Evolutionary conservation across 92 coral and sea anemone genomes (phyloP).

Genomic region (Porites lobata): DNA sequence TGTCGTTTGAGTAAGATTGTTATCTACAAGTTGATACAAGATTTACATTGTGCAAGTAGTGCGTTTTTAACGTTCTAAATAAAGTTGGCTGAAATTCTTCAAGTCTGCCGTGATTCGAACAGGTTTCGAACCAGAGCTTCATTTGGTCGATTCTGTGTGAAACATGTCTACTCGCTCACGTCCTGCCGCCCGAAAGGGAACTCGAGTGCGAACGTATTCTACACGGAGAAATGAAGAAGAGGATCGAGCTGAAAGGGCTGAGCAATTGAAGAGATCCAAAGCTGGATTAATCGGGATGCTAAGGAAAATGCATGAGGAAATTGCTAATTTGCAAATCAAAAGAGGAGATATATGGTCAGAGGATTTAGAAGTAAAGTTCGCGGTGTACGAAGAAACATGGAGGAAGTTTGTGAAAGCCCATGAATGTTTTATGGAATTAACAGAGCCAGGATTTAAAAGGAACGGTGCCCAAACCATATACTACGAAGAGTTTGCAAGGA

Average conservation of each 20-base stretch:
- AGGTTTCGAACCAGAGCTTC: conserved; percentile 13
- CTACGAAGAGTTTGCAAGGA: conserved; percentile 31
- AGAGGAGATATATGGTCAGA: conserved; percentile 9
- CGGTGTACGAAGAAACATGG: conserved; percentile 41
- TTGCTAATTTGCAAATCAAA: not conserved
- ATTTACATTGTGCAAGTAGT: too few relatives aligned
- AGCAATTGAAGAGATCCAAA: conserved; percentile 39
- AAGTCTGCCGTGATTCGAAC: too few relatives aligned
- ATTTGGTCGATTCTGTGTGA: not conserved
- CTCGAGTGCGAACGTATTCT: conserved; percentile 30
- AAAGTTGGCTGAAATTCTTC: too few relatives aligned
- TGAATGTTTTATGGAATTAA: not conserved
- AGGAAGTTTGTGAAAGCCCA: conserved; percentile 29
- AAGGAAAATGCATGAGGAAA: not conserved
- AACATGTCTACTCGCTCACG: conserved; percentile 46
- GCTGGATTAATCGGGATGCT: conserved; percentile 32
- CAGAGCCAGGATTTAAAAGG: too few relatives aligned
- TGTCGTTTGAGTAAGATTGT: too few relatives aligned
- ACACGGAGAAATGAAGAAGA: conserved; percentile 36
- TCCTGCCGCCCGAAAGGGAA: conserved; percentile 47
- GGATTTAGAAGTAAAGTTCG: conserved; percentile 34
- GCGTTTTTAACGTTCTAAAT: too few relatives aligned
- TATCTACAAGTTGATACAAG: too few relatives aligned
- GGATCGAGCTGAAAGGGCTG: conserved; percentile 41
- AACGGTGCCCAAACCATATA: not conserved